phyloP scores from a whole-genome alignment of 1,140 invertebrate genomes.

The Pinna nobilis region DNA sequence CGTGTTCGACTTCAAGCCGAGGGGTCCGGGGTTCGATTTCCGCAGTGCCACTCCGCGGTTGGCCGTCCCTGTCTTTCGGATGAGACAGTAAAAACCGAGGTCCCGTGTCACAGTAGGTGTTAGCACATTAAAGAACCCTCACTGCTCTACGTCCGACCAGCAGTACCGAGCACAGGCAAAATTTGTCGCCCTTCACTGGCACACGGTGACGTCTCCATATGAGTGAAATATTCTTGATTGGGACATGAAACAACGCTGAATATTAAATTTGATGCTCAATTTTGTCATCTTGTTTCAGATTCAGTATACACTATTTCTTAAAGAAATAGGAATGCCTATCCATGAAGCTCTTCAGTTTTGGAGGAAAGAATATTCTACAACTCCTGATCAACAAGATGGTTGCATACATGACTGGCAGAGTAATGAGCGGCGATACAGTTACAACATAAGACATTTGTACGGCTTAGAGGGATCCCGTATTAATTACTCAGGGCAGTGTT shows the following conservation, averaged over 20 bases:
- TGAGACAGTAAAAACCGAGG: no score
- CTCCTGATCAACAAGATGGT: slow-evolving; percentile 61
- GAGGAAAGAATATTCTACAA: slow-evolving; percentile 81
- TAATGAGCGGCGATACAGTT: slow-evolving; percentile 80
- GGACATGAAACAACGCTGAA: neutral
- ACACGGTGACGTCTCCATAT: neutral
- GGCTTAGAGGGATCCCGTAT: slow-evolving; percentile 82
- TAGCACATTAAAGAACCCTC: no score
- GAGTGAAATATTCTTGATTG: neutral
- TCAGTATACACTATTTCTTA: slow-evolving; percentile 82
- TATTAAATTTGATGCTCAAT: neutral
- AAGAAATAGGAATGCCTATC: slow-evolving; percentile 82
- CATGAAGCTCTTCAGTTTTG: slow-evolving; percentile 81
- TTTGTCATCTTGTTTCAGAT: slow-evolving; percentile 69
- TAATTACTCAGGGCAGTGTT: slow-evolving; percentile 79
- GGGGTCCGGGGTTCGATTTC: no score
- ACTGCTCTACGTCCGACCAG: no score
- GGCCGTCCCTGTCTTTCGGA: no score
- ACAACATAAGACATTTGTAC: slow-evolving; percentile 84
- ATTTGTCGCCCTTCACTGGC: neutral
- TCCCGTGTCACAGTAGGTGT: no score
- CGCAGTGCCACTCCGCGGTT: no score
- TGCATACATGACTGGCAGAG: slow-evolving; percentile 82
- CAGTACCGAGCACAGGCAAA: no score
- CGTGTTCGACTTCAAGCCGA: no score